Evolutionary conservation across 2,888 invertebrate species (phyloP), one percentile per base, ranked within the genome.

Genomic region (Orthonevra nobilis): DNA sequence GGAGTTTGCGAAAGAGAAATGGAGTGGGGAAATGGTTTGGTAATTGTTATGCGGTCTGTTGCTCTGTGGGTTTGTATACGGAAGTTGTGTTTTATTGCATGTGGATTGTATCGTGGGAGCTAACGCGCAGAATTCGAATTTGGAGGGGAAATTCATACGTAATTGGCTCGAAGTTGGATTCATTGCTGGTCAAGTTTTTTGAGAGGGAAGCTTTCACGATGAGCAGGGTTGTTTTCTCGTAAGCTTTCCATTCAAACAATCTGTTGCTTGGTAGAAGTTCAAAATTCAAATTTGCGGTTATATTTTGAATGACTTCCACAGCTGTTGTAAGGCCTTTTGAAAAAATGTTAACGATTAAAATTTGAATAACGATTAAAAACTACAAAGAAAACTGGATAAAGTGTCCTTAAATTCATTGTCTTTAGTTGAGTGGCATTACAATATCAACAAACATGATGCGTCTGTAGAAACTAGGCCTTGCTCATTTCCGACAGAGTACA

Each of bases 21-120:
- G 46, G 56, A 48, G 30, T 58, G 68, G 23, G 48, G 58, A 30
- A 30, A 23, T 20, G 54, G 38, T 30, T 42, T 15, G 14, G 58
- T 50, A 28, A 23, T 52, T 63, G 58, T 60, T 70, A 66, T 79
- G 79, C 79, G 79, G 79, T 79, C 79, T 79, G 79, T 79, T 79
- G 79, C 79, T 79, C 73, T 56, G 66, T 66, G 15, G 58, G 46
- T 14, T 70, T 77, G 70, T 68, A 61, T 61, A 73, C 79, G 73
- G 66, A 73, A 79, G 66, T 66, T 68, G 61, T 66, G 14, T 48
- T 50, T 69, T 58, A 38, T 66, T 5, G 54, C 23, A 30, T 66
- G 77, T 77, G 77, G 77, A 79, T 40, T 32, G 61, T 73, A 73
- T 79, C 61, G 64, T 72, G 60, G 26, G 46, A 19, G 17, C 9